Conservation (phyloP, 1,140 invertebrate species). For the Hirudo medicinalis region DNA sequence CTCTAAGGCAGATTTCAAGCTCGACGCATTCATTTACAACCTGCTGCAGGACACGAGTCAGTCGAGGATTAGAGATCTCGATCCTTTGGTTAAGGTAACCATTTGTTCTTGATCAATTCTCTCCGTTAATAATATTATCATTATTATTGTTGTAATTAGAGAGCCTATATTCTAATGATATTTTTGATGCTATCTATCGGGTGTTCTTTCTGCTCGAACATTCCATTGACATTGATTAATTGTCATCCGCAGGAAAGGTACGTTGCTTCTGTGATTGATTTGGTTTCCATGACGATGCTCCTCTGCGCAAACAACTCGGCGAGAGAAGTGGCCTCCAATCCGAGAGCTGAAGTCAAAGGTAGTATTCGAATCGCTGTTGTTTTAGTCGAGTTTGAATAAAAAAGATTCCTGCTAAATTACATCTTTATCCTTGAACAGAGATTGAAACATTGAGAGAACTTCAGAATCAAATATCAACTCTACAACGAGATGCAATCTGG, state of each 20-base stretch:
- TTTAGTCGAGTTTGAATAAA: too few species aligned
- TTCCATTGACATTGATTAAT: conserved; percentile 13
- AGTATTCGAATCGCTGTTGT: conserved; percentile 8
- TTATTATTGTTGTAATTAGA: neutral
- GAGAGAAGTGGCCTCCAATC: conserved; percentile 52
- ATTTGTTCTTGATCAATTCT: neutral
- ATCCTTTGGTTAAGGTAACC: conserved; percentile 34
- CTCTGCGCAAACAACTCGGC: conserved; percentile 62
- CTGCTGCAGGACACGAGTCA: conserved; percentile 52
- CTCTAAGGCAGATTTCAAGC: conserved; percentile 62
- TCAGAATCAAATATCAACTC: conserved; percentile 57
- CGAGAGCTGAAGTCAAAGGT: conserved; percentile 53
- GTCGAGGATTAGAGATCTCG: conserved; percentile 36
- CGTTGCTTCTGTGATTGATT: conserved; percentile 66
- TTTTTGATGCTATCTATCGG: neutral
- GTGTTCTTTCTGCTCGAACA: neutral
- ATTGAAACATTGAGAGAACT: conserved; percentile 47
- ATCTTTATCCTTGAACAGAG: conserved; percentile 26
- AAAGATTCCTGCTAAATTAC: too few species aligned
- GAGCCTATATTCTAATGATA: neutral
- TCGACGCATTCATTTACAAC: conserved; percentile 54
- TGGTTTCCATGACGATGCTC: conserved; percentile 71
- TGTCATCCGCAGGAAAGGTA: conserved; percentile 52
- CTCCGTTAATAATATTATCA: too few species aligned
- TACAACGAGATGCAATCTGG: conserved; percentile 64